Evolutionary conservation across 2,797 vertebrate species (phyloP).

Genomic region (Saxicola maurus): DNA sequence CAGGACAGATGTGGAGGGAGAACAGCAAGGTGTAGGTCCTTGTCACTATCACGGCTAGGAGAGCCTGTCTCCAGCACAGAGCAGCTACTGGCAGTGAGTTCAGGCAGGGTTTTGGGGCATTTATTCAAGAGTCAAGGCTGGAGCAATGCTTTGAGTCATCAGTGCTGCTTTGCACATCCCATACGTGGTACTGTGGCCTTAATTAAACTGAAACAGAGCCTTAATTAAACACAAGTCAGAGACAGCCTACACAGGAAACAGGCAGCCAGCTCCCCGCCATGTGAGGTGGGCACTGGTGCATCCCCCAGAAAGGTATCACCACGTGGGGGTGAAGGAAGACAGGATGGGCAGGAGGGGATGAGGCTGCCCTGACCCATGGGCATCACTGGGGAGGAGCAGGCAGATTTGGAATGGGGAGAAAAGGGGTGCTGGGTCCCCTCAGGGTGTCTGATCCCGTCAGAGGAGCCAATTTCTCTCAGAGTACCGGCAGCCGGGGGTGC

Average conservation of each 20-base stretch:
- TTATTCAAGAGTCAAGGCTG: background rate
- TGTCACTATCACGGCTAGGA: background rate
- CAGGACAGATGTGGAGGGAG: background rate
- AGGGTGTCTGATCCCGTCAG: no score
- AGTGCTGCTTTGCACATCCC: background rate
- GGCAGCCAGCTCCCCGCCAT: background rate
- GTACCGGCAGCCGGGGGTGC: background rate
- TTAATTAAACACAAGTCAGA: slow-evolving; percentile 42
- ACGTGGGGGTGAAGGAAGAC: background rate
- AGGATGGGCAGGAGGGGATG: fast-evolving
- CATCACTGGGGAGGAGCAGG: background rate
- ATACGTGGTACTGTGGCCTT: slow-evolving; percentile 37
- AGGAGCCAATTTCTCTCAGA: background rate
- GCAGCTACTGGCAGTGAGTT: fast-evolving
- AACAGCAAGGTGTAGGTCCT: background rate
- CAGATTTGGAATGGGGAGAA: background rate
- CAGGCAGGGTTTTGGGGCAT: background rate
- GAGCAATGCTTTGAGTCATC: slow-evolving; percentile 11
- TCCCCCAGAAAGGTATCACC: background rate
- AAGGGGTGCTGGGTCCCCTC: background rate
- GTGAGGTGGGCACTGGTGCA: background rate
- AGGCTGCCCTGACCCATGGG: background rate
- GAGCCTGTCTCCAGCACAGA: fast-evolving
- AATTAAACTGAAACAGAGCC: slow-evolving; percentile 38
- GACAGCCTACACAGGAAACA: background rate